Percentiles rank a stretch among this genome's conserved stretches.
Evolutionary conservation across 2,113 vertebrate species (phyloP).

Genomic region (Microcebus jonahi): DNA sequence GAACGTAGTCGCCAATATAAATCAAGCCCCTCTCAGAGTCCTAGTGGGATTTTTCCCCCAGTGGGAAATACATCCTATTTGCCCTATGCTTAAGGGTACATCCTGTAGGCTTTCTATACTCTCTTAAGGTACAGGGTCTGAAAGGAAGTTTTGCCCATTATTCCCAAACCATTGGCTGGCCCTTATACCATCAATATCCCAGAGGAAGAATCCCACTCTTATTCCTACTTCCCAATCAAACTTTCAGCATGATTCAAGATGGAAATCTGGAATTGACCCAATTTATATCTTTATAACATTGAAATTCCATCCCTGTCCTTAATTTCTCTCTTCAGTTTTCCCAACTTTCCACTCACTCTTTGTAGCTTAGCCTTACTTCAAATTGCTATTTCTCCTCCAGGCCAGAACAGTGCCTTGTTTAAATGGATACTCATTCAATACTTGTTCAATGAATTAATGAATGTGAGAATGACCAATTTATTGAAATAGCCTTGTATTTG

Average conservation of each 20-base stretch:
- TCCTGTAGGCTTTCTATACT: neutral
- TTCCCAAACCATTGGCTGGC: neutral
- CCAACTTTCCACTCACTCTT: neutral
- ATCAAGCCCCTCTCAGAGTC: neutral
- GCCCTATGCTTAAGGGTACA: neutral
- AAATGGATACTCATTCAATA: slow-evolving; percentile 16
- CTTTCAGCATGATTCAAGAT: neutral
- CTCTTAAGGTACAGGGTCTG: neutral
- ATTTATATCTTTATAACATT: slow-evolving; percentile 15
- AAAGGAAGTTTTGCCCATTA: neutral
- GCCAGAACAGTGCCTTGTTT: neutral
- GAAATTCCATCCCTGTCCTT: neutral
- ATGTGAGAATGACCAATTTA: neutral
- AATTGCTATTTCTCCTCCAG: neutral
- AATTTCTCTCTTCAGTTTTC: neutral
- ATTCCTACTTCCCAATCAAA: neutral
- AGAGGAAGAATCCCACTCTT: neutral
- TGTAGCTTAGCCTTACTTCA: neutral
- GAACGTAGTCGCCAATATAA: neutral
- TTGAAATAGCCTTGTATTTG: neutral
- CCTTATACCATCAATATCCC: neutral
- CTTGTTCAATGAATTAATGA: neutral
- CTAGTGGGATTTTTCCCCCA: neutral
- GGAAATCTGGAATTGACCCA: neutral
- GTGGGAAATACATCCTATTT: neutral